A percentile compares a stretch with the other conserved stretches of the same genome.
These are phyloP conservation scores for Drosophila melanogaster DNA, from an alignment of 1,140 invertebrate species.

Conservation along the genomic window Release_6_plus_ISO1_MT NC_004354.4:9379501-9380000, in stretches of 20 bases:
- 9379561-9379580: constrained; percentile 16
- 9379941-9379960: neutral
- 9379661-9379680: constrained; percentile 34
- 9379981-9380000: neutral
- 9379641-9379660: neutral
- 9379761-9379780: neutral
- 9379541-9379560: constrained; percentile 44
- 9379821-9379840: no score
- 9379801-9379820: no score
- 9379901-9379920: neutral
- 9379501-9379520: constrained; percentile 16
- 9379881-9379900: neutral
- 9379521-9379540: constrained; percentile 4
- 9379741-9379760: neutral
- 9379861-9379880: neutral
- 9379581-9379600: constrained; percentile 32
- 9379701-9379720: constrained; percentile 30
- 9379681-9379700: constrained; percentile 41
- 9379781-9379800: no score
- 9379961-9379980: constrained; percentile 5
- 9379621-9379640: neutral
- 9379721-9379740: constrained; percentile 11
- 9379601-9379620: constrained; percentile 1
- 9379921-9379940: neutral
- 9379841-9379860: no score